Evolutionary conservation across 1,140 invertebrate genomes (phyloP).

Genomic region (Ceratoteleas bidentatus): DNA sequence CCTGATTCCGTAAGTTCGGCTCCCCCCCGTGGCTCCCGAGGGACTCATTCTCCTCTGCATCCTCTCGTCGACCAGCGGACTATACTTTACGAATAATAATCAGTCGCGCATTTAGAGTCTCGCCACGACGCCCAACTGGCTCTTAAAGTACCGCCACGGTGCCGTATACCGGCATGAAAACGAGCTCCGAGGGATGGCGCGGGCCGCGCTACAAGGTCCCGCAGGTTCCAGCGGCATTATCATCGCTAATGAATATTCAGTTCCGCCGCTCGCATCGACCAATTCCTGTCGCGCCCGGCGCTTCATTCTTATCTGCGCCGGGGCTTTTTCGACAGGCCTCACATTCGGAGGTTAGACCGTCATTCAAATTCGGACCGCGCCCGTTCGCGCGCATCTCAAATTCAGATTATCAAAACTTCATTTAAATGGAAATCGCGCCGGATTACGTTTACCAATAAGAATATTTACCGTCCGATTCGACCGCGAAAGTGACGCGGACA

Average conservation of each 20-base stretch:
- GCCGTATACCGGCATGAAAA: no score
- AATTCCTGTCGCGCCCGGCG: conserved; percentile 70
- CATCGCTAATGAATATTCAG: no score
- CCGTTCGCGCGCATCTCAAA: conserved; percentile 45
- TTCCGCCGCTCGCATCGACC: conserved; percentile 69
- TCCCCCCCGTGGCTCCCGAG: no score
- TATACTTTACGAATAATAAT: no score
- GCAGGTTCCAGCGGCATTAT: no score
- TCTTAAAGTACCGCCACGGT: no score
- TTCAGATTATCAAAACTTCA: conserved; percentile 64
- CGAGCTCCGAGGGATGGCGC: no score
- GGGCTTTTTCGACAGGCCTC: conserved; percentile 39
- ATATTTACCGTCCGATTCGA: conserved; percentile 63
- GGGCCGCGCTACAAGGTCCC: no score
- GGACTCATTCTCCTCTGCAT: no score
- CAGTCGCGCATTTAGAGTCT: no score
- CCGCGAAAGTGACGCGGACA: conserved; percentile 4
- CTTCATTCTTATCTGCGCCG: conserved; percentile 54
- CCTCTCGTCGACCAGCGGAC: no score
- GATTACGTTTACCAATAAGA: conserved; percentile 67
- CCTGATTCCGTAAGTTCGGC: conserved; percentile 53
- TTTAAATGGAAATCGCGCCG: conserved; percentile 60
- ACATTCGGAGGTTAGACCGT: conserved; percentile 22
- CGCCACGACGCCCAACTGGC: no score
- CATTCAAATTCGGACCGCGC: conserved; percentile 49